Base-by-base conservation (phyloP, 1,140 invertebrate genomes). In the Wiebesia pumilae region DNA sequence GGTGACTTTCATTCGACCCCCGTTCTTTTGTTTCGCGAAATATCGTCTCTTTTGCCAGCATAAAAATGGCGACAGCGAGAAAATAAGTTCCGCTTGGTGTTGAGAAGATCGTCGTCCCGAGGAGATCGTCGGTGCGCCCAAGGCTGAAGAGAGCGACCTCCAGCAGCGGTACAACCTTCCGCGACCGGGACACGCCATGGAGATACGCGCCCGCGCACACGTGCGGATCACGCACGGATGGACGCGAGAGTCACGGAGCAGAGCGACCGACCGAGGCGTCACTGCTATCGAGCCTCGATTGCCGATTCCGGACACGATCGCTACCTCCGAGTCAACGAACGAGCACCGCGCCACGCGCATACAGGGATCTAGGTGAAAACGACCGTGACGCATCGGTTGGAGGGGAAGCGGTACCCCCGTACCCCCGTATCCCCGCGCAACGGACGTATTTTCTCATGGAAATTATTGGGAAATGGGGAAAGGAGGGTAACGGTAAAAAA, bases 241-340 rank as follows among this genome's bases (percentile, higher is more conserved):
- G 40, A 82, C 65, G 51, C 7, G n/a, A n/a, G n/a, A n/a, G n/a
- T n/a, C n/a, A n/a, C n/a, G n/a, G n/a, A n/a, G n/a, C n/a, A n/a
- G n/a, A n/a, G 14, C 51, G 19, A 14, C 51, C 2, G 10, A 54
- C 51, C 51, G 2, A 54, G 1, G 80, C 67, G 81, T n/a, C 38
- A 33, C 58, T 43, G 67, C 65, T 73, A 73, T 54, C 54, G 67
- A 78, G 58, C 3, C 71, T 21, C 77, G 62, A 85, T 85, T 73
- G 65, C 65, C 47, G 77, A 85, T 85, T 78, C 84, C 77, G 65
- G 62, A 40, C 84, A 85, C 75, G 77, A 85, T 58, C 38, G 27
- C 58, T 0, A 9, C 30, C 12, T 35, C 35, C 51, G 54, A 83
- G 81, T 83, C 81, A 83, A 73, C 47, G 81, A 73, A 83, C 81